Base-by-base conservation (phyloP, 2,888 invertebrate species). In the Chelonus formosanus region DNA sequence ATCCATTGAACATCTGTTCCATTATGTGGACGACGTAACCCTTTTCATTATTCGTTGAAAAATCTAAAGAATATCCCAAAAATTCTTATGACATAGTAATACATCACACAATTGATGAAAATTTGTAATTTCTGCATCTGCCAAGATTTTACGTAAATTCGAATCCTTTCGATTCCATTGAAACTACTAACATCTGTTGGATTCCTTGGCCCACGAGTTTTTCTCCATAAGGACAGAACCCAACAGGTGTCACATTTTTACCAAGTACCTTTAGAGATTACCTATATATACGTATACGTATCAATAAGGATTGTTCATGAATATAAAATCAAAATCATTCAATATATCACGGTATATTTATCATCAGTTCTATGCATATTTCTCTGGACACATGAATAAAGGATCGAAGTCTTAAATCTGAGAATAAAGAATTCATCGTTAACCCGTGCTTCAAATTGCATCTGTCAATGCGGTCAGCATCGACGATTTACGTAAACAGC, bases 381-480 rank as follows among this genome's bases (percentile, higher is more conserved):
- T 20, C 20, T 20, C 20, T 20, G 20, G 20, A 20, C 20, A 20
- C 20, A 20, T 20, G 20, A 20, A 20, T 20, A 20, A 20, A 20
- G 20, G 20, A 20, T 20, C 20, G 20, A 20, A 20, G 20, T 20
- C 20, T 20, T 20, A 20, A 20, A 20, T 20, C 20, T 20, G 20
- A 20, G 20, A 20, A 20, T 20, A 20, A 20, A 20, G 40, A 50
- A 52, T 53, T 31, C 3, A 7, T 7, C 20, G 52, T 31, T 47
- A 63, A 63, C 48, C 56, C 55, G 20, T 32, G 32, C 32, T 8
- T 55, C 5, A 44, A 36, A 20, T 52, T 53, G 36, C 59, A 65
- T 65, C 54, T 59, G 47, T 48, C 40, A 44, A 43, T 10, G 45
- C 4, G 50, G 10, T 55, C 78, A 74, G 75, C 71, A 76, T 72